Base-by-base conservation (phyloP, 2,113 vertebrate species). In the Tamias sibiricus region DNA sequence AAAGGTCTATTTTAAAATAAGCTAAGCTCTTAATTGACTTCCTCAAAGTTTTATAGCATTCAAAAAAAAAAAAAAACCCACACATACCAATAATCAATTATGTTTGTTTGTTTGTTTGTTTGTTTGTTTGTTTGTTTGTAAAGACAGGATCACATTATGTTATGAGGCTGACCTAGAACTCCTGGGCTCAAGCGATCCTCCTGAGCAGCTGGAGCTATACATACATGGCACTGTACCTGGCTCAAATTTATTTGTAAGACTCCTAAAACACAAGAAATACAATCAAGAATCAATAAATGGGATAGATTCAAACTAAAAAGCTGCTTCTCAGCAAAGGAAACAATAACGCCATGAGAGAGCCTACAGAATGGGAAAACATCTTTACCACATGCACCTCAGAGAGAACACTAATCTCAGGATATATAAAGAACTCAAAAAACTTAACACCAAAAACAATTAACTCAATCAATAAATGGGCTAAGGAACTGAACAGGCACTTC, bases 1-100 rank as follows among this genome's bases (percentile, higher is more conserved):
- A 42, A 86, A 44, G 82, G 59, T 57, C 22, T 95, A 57, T 90
- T 93, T 95, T 37, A 86, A 95, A 96, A 72, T 81, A 69, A 37
- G 93, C 17, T 86, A 93, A 75, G 35, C 28, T 83, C 68, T 92
- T 88, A 80, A 94, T 2, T 40, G 81, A 37, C 71, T 87, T 40
- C 28, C 62, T 85, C 89, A 74, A 90, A 76, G 66, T 68, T 96
- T 68, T 94, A 24, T 52, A 76, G 26, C 37, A 95, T 75, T 95
- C 64, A 91, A 80, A 95, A 87, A 14, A 74, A 4, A 49, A 49
- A 49, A 49, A 49, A 47, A 47, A 47, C 6, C 6, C 30, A 77
- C 40, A 47, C 75, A 85, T 49, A 42, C 44, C 59, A 87, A 80
- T 66, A 35, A 19, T 77, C 79, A 84, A 80, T 71, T 71, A 54